Conservation (phyloP, 2,113 vertebrate genomes). For the Emberiza fucata region DNA sequence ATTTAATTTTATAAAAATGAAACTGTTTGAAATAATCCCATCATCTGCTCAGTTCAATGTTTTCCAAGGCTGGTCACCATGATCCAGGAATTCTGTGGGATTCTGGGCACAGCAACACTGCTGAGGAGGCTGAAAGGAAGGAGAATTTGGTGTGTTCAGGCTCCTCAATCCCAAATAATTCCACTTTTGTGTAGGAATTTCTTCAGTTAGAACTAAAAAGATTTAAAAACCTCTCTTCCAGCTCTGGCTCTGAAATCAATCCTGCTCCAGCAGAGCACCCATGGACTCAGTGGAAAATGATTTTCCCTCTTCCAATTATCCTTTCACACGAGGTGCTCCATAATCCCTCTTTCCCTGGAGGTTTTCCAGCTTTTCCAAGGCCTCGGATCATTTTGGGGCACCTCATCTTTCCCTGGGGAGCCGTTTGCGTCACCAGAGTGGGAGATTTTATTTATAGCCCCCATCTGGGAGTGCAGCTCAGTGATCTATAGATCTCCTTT, state of each 20-base stretch:
- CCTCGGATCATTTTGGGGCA: not conserved
- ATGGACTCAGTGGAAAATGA: not conserved
- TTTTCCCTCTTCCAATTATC: not conserved
- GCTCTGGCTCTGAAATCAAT: not conserved
- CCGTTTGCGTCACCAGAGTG: not conserved
- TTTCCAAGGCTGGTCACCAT: not conserved
- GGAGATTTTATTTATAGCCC: not conserved
- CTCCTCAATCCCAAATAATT: not conserved
- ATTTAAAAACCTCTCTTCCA: not conserved
- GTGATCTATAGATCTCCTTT: not conserved
- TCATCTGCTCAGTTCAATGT: not conserved
- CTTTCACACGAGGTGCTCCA: not conserved
- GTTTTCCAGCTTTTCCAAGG: not conserved
- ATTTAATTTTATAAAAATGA: not conserved
- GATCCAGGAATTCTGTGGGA: not conserved
- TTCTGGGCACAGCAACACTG: not conserved
- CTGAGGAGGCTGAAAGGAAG: not conserved
- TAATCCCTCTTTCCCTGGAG: not conserved
- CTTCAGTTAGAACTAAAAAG: not conserved
- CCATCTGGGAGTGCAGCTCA: not conserved
- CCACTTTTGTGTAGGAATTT: not conserved
- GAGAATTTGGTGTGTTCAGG: rapidly evolving
- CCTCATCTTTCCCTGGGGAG: not conserved
- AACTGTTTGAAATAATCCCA: not conserved
- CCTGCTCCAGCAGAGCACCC: not conserved